phyloP scores from a whole-genome alignment of 2,888 invertebrate genomes.

The Bombyx huttoni region DNA sequence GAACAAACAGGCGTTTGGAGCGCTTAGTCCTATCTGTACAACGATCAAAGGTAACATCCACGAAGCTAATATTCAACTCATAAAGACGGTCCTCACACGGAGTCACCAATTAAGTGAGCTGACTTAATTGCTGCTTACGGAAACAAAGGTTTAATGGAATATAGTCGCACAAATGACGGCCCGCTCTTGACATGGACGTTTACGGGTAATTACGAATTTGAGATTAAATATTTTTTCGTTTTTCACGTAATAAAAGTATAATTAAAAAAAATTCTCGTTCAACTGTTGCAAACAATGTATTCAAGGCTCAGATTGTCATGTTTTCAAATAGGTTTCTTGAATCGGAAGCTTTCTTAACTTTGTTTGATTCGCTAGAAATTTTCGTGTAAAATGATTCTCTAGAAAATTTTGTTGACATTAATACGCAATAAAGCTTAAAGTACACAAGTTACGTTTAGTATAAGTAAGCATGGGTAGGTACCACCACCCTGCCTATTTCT shows the following conservation, averaged over 20 bases:
- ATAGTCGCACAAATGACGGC: background rate
- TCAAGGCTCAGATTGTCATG: too few species aligned
- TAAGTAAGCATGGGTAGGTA: too few species aligned
- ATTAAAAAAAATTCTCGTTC: too few species aligned
- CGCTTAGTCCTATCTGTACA: slow-evolving; percentile 6
- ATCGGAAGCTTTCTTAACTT: too few species aligned
- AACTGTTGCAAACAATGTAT: too few species aligned
- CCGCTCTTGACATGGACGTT: background rate
- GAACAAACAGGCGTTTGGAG: background rate
- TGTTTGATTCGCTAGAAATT: too few species aligned
- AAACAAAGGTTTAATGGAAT: slow-evolving; percentile 7
- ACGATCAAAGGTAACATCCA: slow-evolving; percentile 15
- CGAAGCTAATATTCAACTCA: slow-evolving; percentile 25
- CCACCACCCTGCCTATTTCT: too few species aligned
- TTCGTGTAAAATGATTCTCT: too few species aligned
- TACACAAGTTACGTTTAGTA: too few species aligned
- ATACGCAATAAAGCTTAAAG: too few species aligned
- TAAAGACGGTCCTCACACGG: slow-evolving; percentile 22
- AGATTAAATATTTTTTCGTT: background rate
- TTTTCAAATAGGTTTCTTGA: too few species aligned
- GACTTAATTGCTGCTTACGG: slow-evolving; percentile 7
- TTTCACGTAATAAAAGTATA: background rate
- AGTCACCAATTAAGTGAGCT: slow-evolving; percentile 20
- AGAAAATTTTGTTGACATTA: too few species aligned
- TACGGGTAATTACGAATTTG: background rate